Conservation (phyloP, 2,113 vertebrate genomes). For the Coreoperca whiteheadi region DNA sequence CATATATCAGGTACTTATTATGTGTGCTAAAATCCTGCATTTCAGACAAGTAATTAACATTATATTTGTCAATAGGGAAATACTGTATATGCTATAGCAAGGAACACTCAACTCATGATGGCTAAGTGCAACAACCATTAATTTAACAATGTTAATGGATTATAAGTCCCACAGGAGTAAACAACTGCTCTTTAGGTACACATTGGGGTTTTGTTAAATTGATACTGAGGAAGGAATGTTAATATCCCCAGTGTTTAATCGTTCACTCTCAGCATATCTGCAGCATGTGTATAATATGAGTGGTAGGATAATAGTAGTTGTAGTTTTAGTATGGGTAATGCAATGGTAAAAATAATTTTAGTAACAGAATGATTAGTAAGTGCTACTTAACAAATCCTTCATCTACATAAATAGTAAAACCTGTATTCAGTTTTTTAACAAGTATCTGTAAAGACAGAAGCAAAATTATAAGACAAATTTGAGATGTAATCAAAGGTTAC, state of each 20-base stretch:
- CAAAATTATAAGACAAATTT: not conserved
- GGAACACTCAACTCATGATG: not conserved
- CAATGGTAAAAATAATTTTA: no score
- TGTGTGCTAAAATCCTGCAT: not conserved
- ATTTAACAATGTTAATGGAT: slow-evolving; percentile 46
- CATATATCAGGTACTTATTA: no score
- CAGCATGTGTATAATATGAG: not conserved
- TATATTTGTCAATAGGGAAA: not conserved
- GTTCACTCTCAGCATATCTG: not conserved
- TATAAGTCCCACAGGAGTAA: slow-evolving; percentile 50
- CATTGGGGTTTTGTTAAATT: no score
- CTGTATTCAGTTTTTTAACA: no score
- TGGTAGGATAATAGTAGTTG: no score
- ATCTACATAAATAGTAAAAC: no score
- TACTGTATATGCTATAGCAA: not conserved
- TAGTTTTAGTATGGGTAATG: no score
- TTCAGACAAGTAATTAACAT: not conserved
- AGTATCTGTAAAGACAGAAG: not conserved
- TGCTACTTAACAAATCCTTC: no score
- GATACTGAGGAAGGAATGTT: slow-evolving; percentile 8
- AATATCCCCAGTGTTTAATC: slow-evolving; percentile 61
- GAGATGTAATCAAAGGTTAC: not conserved
- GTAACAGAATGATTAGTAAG: no score
- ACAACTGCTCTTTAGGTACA: no score
- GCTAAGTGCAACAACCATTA: slow-evolving; percentile 4